phyloP scores from a whole-genome alignment of 2,797 vertebrate genomes.

The Sebastes trivittatus region DNA sequence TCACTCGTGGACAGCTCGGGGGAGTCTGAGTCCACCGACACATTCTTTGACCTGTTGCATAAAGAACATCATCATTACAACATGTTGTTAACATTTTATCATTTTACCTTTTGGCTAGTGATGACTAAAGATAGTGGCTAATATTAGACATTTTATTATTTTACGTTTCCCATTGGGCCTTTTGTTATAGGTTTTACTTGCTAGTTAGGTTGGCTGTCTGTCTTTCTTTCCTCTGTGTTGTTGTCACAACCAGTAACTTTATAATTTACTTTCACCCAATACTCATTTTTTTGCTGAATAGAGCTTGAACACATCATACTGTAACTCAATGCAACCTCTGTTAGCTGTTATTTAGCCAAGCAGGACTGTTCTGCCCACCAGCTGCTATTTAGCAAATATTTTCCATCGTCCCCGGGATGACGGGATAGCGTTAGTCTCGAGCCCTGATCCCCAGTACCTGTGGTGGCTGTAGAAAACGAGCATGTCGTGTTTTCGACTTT shows the following conservation, averaged over 20 bases:
- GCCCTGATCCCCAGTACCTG: no score
- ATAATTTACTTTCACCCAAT: no score
- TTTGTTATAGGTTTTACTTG: not conserved
- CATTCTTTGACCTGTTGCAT: slow-evolving; percentile 81
- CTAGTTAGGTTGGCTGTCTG: not conserved
- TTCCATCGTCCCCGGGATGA: no score
- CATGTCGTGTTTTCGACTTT: no score
- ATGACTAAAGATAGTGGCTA: not conserved
- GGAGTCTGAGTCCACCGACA: slow-evolving; percentile 71
- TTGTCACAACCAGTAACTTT: not conserved
- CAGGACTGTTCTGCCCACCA: no score
- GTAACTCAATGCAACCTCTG: no score
- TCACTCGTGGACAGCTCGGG: slow-evolving; percentile 71
- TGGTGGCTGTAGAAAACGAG: no score
- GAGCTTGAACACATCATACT: no score
- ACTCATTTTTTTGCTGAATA: no score
- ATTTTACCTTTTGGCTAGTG: not conserved
- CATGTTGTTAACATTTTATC: not conserved
- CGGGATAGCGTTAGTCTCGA: no score
- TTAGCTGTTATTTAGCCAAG: no score
- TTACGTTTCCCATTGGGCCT: not conserved
- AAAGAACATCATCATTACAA: slow-evolving; percentile 2
- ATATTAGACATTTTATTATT: not conserved
- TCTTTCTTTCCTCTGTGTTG: not conserved
- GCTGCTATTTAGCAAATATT: no score